phyloP scores from a whole-genome alignment of 1,140 invertebrate species.

The Meloidogyne hapla region DNA sequence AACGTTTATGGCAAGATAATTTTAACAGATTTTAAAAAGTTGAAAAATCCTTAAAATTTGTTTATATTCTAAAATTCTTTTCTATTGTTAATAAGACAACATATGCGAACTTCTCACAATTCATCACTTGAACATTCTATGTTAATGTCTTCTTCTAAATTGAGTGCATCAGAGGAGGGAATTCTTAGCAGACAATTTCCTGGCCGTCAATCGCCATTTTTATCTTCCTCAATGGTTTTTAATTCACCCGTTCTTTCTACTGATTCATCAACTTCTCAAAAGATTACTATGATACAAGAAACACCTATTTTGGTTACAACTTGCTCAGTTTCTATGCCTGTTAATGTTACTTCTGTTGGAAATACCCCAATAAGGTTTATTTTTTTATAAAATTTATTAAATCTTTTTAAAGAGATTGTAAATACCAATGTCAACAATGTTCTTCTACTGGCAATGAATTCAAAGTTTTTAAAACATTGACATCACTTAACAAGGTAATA shows the following conservation, averaged over 20 bases:
- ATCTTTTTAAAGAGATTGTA: background rate
- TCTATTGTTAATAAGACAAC: background rate
- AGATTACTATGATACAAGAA: background rate
- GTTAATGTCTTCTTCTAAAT: background rate
- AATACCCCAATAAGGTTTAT: background rate
- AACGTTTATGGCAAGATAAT: no score
- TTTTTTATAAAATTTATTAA: background rate
- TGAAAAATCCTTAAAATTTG: background rate
- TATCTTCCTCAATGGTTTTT: no score
- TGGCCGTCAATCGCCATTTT: constrained; percentile 10
- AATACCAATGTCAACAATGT: constrained; percentile 15
- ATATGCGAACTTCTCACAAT: constrained; percentile 3
- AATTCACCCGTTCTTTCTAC: background rate
- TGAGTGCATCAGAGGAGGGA: constrained; percentile 31
- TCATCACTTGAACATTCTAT: background rate
- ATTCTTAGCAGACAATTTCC: constrained; percentile 32
- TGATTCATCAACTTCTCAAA: background rate
- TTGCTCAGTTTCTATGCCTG: background rate
- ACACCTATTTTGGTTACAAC: background rate
- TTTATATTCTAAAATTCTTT: constrained; percentile 12
- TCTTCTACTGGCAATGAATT: background rate
- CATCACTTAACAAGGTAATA: constrained; percentile 7
- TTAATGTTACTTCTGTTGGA: background rate
- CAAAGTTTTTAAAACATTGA: background rate
- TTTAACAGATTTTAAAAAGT: no score